Percentiles rank a stretch among this genome's conserved stretches.
These are phyloP conservation scores for Carettochelys insculpta DNA, from an alignment of 2,113 vertebrate genomes.

Conservation along the genomic window DNA sequence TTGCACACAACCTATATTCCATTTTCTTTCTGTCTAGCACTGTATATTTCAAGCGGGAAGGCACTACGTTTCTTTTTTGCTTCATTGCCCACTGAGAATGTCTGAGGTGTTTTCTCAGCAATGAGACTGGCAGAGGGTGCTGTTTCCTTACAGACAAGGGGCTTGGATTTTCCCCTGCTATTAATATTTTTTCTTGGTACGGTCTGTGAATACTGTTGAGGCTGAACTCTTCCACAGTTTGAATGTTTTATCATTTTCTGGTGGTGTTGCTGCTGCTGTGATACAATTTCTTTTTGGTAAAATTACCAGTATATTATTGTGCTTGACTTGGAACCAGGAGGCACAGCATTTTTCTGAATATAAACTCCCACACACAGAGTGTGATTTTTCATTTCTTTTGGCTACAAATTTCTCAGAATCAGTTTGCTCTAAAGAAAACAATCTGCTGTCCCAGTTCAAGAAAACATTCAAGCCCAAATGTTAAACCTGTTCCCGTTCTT, in stretches of 20 bases:
- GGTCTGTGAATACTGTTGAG: neutral
- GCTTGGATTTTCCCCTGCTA: fast-evolving
- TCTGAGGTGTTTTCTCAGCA: neutral
- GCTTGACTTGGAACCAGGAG: neutral
- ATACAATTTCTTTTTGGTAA: neutral
- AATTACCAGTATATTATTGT: neutral
- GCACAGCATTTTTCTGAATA: neutral
- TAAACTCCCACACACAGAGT: fast-evolving
- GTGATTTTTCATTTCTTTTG: neutral
- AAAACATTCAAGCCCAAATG: neutral
- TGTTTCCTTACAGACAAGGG: neutral
- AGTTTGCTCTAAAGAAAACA: neutral
- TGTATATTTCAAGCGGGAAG: neutral
- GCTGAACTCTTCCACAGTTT: neutral
- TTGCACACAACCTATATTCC: neutral
- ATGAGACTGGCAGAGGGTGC: neutral
- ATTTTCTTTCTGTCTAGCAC: neutral
- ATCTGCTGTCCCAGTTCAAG: neutral
- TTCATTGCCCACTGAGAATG: neutral
- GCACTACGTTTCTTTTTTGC: neutral
- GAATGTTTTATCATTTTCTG: neutral
- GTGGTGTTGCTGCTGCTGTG: neutral
- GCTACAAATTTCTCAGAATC: neutral
- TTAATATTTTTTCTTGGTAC: neutral
- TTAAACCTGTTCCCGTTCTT: neutral